Conservation (phyloP, 2,888 invertebrate genomes). For the Scaeva pyrastri region DNA sequence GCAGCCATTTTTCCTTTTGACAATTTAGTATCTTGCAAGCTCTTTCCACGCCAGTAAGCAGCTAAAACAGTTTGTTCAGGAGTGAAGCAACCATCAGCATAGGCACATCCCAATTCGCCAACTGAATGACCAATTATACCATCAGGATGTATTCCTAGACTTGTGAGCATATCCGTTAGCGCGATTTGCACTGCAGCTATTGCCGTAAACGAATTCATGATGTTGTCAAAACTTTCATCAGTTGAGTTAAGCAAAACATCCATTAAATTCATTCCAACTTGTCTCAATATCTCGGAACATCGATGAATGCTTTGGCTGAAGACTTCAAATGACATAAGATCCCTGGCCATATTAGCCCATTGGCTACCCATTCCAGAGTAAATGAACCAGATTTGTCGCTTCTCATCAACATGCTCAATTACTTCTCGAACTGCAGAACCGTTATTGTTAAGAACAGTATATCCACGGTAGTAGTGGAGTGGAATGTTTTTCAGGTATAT, state of each 20-base stretch:
- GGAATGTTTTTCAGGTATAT: slow-evolving; percentile 89
- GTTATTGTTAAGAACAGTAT: slow-evolving; percentile 88
- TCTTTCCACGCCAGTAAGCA: slow-evolving; percentile 96
- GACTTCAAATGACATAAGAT: slow-evolving; percentile 91
- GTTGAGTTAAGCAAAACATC: slow-evolving; percentile 91
- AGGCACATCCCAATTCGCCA: slow-evolving; percentile 91
- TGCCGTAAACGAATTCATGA: slow-evolving; percentile 95
- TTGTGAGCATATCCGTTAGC: slow-evolving; percentile 93
- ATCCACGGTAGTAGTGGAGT: slow-evolving; percentile 93
- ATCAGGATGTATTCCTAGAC: slow-evolving; percentile 92
- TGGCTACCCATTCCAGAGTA: slow-evolving; percentile 99
- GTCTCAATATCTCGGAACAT: slow-evolving; percentile 90
- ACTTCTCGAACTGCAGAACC: slow-evolving; percentile 85
- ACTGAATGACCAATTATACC: slow-evolving; percentile 97
- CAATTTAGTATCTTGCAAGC: slow-evolving; percentile 90
- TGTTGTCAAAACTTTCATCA: slow-evolving; percentile 92
- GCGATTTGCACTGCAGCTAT: slow-evolving; percentile 99
- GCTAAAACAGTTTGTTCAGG: slow-evolving; percentile 97
- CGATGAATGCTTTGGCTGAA: slow-evolving; percentile 92
- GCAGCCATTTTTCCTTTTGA: slow-evolving; percentile 95
- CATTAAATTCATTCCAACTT: slow-evolving; percentile 93
- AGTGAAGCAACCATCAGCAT: slow-evolving; percentile 97
- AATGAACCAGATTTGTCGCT: slow-evolving; percentile 95
- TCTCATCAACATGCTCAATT: slow-evolving; percentile 85
- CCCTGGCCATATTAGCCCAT: slow-evolving; percentile 97